Evolutionary conservation across 2,888 invertebrate genomes (phyloP), one percentile per base, ranked within the genome.

Genomic region (Gerosis bhagava): DNA sequence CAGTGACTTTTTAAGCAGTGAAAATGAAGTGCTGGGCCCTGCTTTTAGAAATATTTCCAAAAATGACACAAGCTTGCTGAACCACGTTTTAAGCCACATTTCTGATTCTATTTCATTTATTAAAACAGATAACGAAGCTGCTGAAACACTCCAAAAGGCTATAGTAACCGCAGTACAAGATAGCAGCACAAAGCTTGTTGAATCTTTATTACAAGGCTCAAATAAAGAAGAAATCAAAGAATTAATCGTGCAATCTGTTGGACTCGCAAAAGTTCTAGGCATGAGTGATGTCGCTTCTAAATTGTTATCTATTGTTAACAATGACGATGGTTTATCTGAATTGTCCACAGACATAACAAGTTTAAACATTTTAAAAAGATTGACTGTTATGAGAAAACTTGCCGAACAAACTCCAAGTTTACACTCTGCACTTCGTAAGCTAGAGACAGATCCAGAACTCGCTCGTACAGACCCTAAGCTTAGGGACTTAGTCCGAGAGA

Each of bases 361-460:
- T n/a, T 66, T 92, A 32, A 93, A 92, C 54, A 92, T 94, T 56
- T 70, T 95, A n/a, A 92, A 92, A 73, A 84, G 94, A 50, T 77
- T 94, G 35, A 92, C 93, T 5, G 90, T 95, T 0, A 94, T 95
- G 90, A 84, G 92, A 35, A 93, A 94, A 73, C 77, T 95, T 1
- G 93, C 94, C 0, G 92, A 93, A 54, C 89, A 91, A 55, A 90
- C 92, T 39, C 93, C 93, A 3, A 90, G 90, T 11, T 84, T 93
- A 49, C 83, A 90, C 54, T 89, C 89, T 6, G 93, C 94, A 0
- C 77, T 95, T 11, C 82, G 86, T 16, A 90, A 93, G 59, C 75
- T 95, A 25, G 91, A 91, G 67, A 90, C 90, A 34, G 91, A 94
- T 65, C 92, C 94, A 7, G 92, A 92, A 64, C 77, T 92, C 50